Conservation (phyloP, 2,797 vertebrate genomes). For the Onychomys leucogaster region DNA sequence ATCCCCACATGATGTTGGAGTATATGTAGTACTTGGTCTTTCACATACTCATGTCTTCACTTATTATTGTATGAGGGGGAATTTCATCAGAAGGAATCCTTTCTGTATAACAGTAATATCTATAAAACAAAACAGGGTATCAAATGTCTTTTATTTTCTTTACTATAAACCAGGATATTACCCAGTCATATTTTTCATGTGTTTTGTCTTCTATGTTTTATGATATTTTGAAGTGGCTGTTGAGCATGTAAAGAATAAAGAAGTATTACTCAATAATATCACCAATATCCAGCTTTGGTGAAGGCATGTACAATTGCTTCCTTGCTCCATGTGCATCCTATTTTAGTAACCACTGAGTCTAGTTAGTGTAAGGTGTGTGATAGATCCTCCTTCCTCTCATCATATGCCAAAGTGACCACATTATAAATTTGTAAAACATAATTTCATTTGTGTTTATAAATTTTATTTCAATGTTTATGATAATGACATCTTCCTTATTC, state of each 20-base stretch:
- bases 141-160: not conserved
- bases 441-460: constrained; percentile 62
- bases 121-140: not conserved
- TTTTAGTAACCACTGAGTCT: not conserved
- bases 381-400: not conserved
- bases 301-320: not conserved
- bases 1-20: not conserved
- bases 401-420: not conserved
- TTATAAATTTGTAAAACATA: not conserved
- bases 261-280: not conserved
- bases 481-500: not conserved
- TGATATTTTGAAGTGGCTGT: not conserved
- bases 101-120: not conserved
- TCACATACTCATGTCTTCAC: not conserved
- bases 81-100: not conserved
- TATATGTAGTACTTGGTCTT: accelerated
- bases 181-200: not conserved
- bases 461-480: constrained; percentile 48
- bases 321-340: not conserved
- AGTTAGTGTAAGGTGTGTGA: not conserved
- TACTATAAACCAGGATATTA: not conserved
- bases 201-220: not conserved
- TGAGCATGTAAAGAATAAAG: not conserved
- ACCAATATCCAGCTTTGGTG: accelerated
- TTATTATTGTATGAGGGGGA: not conserved